These are phyloP conservation scores for Criorhina ranunculi DNA, from an alignment of 2,888 invertebrate species.

Conservation along the genomic window DNA sequence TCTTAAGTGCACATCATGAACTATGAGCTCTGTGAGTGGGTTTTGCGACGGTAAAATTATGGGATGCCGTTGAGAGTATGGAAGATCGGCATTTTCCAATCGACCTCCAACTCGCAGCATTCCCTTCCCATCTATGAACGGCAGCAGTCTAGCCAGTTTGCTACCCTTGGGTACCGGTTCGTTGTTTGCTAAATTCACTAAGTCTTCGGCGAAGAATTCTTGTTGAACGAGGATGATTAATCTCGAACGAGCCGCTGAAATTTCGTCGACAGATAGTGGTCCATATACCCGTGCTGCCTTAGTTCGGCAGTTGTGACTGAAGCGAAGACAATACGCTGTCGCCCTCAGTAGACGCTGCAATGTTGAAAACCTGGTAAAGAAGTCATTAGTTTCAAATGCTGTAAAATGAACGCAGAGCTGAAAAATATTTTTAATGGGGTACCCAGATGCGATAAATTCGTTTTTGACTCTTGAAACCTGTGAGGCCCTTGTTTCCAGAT, in stretches of 20 bases:
- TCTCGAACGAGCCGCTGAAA: not conserved
- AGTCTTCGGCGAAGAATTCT: too few species aligned
- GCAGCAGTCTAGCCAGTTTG: too few species aligned
- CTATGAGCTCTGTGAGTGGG: too few species aligned
- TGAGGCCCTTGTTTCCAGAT: slow-evolving; percentile 2
- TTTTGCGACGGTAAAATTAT: too few species aligned
- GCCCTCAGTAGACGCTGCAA: slow-evolving; percentile 8
- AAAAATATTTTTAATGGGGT: slow-evolving; percentile 15
- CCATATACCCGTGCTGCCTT: not conserved
- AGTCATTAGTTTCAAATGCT: not conserved
- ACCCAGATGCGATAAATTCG: not conserved
- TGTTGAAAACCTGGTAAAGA: not conserved
- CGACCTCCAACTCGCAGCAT: too few species aligned
- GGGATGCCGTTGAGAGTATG: too few species aligned
- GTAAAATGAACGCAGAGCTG: slow-evolving; percentile 21
- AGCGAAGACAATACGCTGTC: not conserved
- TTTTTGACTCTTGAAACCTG: not conserved
- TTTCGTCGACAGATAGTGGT: slow-evolving; percentile 6
- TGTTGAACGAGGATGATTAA: slow-evolving; percentile 1
- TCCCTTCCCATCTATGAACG: too few species aligned
- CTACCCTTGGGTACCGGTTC: too few species aligned
- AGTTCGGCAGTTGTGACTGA: not conserved
- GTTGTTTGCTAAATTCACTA: too few species aligned
- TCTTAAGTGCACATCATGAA: too few species aligned
- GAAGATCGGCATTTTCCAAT: too few species aligned